Percentiles rank a stretch among this genome's conserved stretches.
phyloP scores from a whole-genome alignment of 1,140 invertebrate species.

The Acromyrmex heyeri region DNA sequence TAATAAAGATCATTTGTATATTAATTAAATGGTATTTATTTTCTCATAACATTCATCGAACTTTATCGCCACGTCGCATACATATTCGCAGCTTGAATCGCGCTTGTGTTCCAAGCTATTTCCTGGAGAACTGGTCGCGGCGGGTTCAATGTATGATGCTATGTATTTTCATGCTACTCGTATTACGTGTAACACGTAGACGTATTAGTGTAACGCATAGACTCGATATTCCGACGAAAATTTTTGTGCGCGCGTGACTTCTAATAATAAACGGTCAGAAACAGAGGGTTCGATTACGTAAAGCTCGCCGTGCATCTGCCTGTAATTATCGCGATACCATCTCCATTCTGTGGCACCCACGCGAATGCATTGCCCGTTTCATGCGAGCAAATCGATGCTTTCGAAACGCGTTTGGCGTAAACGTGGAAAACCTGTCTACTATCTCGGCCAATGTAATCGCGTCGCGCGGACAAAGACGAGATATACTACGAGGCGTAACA shows the following conservation, averaged over 20 bases:
- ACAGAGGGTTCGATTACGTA: conserved; percentile 38
- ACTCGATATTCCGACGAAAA: conserved; percentile 2
- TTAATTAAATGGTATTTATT: too few species aligned
- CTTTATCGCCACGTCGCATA: too few species aligned
- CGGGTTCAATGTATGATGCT: not conserved
- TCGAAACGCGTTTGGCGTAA: not conserved
- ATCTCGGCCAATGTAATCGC: conserved; percentile 29
- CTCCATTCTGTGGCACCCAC: not conserved
- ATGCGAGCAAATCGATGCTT: not conserved
- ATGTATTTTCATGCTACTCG: not conserved
- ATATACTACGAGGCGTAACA: not conserved
- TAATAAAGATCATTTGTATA: too few species aligned
- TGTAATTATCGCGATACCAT: conserved; percentile 31
- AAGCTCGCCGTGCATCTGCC: conserved; percentile 50
- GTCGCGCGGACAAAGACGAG: conserved; percentile 16
- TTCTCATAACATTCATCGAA: too few species aligned
- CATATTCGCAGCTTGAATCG: not conserved
- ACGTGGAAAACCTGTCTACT: not conserved
- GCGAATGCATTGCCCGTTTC: not conserved
- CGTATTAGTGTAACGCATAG: not conserved
- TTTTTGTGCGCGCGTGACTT: not conserved
- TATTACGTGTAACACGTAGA: not conserved
- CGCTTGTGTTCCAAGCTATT: not conserved
- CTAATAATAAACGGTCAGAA: conserved; percentile 53
- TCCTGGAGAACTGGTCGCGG: not conserved